Percentiles rank a stretch among this genome's conserved stretches.
Conservation (phyloP, 2,113 vertebrate species). For the Gallinago jamesoni region DNA sequence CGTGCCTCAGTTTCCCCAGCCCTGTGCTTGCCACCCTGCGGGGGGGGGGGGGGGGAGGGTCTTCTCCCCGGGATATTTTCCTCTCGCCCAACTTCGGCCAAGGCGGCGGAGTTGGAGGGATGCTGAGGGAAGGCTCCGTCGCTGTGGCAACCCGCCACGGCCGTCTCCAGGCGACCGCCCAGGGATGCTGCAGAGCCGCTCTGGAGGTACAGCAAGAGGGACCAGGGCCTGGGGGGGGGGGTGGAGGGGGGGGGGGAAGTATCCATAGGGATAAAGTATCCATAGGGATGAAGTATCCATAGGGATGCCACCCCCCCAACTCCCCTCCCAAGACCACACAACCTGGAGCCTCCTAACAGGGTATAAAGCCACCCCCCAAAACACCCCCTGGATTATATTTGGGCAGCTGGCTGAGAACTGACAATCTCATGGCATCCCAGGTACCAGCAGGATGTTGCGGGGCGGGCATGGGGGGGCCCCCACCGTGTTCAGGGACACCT, state of each 20-base stretch:
- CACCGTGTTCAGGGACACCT: slow-evolving; percentile 16
- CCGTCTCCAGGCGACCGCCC: slow-evolving; percentile 60
- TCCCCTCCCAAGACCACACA: background rate
- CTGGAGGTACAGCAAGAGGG: background rate
- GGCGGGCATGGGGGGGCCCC: background rate
- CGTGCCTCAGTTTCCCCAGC: background rate
- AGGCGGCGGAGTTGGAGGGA: background rate
- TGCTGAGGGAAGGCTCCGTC: slow-evolving; percentile 37
- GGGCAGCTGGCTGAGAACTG: background rate
- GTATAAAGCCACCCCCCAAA: background rate
- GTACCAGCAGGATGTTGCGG: background rate
- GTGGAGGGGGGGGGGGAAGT: background rate
- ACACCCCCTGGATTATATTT: rapidly evolving
- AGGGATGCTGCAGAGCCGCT: slow-evolving; percentile 50
- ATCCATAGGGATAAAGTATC: background rate
- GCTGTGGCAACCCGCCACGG: slow-evolving; percentile 50
- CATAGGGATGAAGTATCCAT: too few species aligned
- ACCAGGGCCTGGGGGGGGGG: background rate
- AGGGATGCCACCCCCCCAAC: background rate
- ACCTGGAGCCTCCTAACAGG: background rate
- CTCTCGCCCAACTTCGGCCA: slow-evolving; percentile 15
- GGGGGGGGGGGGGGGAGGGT: rapidly evolving
- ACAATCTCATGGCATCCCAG: background rate
- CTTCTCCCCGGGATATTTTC: background rate
- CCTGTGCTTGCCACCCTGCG: rapidly evolving